Percentiles rank a stretch among this genome's conserved stretches.
Conservation (phyloP, 2,888 invertebrate genomes). For the Ochropacha duplaris region DNA sequence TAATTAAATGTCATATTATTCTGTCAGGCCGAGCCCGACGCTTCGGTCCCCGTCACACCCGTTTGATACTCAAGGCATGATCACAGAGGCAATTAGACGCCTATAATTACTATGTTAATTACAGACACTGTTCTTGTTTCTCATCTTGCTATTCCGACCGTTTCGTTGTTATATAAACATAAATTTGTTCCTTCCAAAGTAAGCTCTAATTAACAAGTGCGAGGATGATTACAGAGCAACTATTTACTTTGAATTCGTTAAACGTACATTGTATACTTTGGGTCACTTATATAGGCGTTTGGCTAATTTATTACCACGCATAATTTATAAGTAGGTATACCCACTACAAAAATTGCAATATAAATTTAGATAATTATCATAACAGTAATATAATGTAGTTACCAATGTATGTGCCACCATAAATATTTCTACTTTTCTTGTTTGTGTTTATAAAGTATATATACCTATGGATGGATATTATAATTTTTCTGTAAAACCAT, state of each 20-base stretch:
- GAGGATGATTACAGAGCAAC: conserved; percentile 56
- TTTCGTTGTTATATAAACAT: conserved; percentile 72
- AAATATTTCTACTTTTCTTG: too few relatives aligned
- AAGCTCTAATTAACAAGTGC: conserved; percentile 63
- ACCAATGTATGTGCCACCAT: too few relatives aligned
- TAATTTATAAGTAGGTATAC: background rate
- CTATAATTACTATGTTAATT: conserved; percentile 81
- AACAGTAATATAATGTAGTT: too few relatives aligned
- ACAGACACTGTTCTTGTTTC: conserved; percentile 74
- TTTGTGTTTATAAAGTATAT: too few relatives aligned
- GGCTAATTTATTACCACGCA: background rate
- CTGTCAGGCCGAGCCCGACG: conserved; percentile 38
- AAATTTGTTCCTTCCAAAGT: conserved; percentile 59
- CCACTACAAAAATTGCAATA: background rate
- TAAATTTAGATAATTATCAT: background rate
- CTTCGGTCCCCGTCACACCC: conserved; percentile 62
- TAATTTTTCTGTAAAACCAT: too few relatives aligned
- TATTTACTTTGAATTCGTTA: conserved; percentile 32
- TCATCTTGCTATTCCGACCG: conserved; percentile 67
- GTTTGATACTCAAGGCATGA: conserved; percentile 76
- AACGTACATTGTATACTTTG: background rate
- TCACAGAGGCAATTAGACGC: conserved; percentile 77
- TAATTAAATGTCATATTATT: conserved; percentile 71
- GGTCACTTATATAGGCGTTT: background rate
- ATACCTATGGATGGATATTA: too few relatives aligned